Evolutionary conservation across 1,140 invertebrate species (phyloP).

Genomic region (Lordiphosa mommai): DNA sequence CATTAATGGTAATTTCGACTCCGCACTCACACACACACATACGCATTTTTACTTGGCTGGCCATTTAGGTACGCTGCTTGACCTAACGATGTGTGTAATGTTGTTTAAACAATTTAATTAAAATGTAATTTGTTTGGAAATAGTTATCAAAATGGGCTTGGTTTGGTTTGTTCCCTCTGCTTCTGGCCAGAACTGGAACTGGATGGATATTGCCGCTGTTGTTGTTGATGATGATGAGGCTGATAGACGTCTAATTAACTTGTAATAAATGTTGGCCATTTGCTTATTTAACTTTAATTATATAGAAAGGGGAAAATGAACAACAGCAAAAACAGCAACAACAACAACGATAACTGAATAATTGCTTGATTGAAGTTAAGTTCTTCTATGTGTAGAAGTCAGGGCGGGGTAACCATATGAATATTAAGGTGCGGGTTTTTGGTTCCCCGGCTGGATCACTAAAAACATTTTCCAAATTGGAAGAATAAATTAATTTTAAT

Average conservation of each 20-base stretch:
- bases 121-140: slow-evolving; percentile 79
- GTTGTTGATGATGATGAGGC: slow-evolving; percentile 63
- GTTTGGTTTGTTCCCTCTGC: slow-evolving; percentile 10
- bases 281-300: slow-evolving; percentile 76
- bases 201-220: slow-evolving; percentile 14
- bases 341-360: slow-evolving; percentile 50
- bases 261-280: slow-evolving; percentile 76
- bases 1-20: slow-evolving; percentile 71
- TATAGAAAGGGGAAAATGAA: slow-evolving; percentile 29
- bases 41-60: slow-evolving; percentile 31
- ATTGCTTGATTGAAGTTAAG: slow-evolving; percentile 47
- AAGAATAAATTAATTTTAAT: no score
- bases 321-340: slow-evolving; percentile 20
- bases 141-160: slow-evolving; percentile 75
- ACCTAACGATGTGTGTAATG: slow-evolving; percentile 78
- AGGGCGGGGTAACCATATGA: not conserved
- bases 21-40: slow-evolving; percentile 20
- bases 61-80: slow-evolving; percentile 74
- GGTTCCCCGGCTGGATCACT: not conserved
- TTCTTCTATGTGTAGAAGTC: slow-evolving; percentile 12
- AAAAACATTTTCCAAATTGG: not conserved
- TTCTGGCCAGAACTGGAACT: slow-evolving; percentile 10
- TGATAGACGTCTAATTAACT: slow-evolving; percentile 75
- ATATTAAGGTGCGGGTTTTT: slow-evolving; percentile 24
- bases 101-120: slow-evolving; percentile 80